These are phyloP conservation scores for Apis laboriosa DNA, from an alignment of 1,140 invertebrate genomes.

Conservation along the genomic window DNA sequence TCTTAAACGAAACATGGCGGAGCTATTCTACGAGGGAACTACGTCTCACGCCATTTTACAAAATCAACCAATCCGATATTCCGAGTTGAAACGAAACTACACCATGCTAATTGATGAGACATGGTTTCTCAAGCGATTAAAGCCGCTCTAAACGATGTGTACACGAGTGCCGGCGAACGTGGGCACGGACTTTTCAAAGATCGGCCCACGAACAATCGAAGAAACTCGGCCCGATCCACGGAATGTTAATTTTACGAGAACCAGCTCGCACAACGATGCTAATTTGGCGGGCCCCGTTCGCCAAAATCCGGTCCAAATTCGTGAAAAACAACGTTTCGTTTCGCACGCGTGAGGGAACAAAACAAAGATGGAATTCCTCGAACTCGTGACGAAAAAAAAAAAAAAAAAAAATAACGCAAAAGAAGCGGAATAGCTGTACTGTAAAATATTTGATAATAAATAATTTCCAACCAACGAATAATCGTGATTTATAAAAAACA, in stretches of 20 bases:
- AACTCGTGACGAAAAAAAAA: neutral
- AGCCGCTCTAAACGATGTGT: conserved; percentile 53
- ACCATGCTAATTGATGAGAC: conserved; percentile 44
- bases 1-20: conserved; percentile 6
- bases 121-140: conserved; percentile 15
- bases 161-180: conserved; percentile 31
- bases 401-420: neutral
- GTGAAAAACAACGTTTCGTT: neutral
- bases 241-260: conserved; percentile 17
- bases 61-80: conserved; percentile 41
- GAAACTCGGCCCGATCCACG: conserved; percentile 31
- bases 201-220: neutral
- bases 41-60: conserved; percentile 41
- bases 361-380: neutral
- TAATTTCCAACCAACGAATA: no score
- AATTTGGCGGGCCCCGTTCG: conserved; percentile 18
- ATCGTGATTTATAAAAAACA: no score
- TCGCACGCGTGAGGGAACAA: neutral
- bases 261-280: conserved; percentile 35
- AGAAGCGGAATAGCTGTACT: no score
- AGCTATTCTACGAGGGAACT: neutral
- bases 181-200: conserved; percentile 12
- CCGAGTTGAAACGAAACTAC: conserved; percentile 15
- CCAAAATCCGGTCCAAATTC: conserved; percentile 10
- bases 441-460: no score